phyloP scores from a whole-genome alignment of 1,140 invertebrate genomes.

The Maniola jurtina region DNA sequence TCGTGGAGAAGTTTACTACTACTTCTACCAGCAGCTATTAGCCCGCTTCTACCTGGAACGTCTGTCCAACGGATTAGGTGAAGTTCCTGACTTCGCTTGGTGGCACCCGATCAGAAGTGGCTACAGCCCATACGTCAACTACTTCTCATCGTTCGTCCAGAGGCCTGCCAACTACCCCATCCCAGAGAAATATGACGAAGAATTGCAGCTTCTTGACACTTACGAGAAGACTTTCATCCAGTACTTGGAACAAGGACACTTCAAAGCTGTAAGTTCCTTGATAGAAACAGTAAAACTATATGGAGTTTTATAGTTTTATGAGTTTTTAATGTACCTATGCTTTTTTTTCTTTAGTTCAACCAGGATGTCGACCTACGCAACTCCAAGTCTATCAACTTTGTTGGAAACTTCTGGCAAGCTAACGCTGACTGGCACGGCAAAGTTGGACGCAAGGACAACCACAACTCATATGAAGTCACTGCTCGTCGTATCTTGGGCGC shows the following conservation, averaged over 20 bases:
- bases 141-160: slow-evolving; percentile 53
- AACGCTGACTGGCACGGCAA: slow-evolving; percentile 82
- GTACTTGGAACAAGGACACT: slow-evolving; percentile 55
- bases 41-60: slow-evolving; percentile 85
- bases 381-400: slow-evolving; percentile 75
- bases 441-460: slow-evolving; percentile 79
- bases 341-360: slow-evolving; percentile 50
- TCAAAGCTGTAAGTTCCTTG: slow-evolving; percentile 55
- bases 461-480: slow-evolving; percentile 78
- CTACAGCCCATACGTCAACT: slow-evolving; percentile 77
- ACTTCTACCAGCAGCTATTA: slow-evolving; percentile 81
- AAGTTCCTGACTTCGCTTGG: slow-evolving; percentile 81
- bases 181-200: slow-evolving; percentile 49
- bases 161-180: slow-evolving; percentile 55
- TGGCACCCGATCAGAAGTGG: slow-evolving; percentile 78
- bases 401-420: slow-evolving; percentile 85
- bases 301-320: slow-evolving; percentile 9
- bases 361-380: slow-evolving; percentile 65
- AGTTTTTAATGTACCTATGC: slow-evolving; percentile 17
- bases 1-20: slow-evolving; percentile 82
- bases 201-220: slow-evolving; percentile 55
- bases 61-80: slow-evolving; percentile 80
- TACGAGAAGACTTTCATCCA: slow-evolving; percentile 63
- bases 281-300: not conserved
- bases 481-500: slow-evolving; percentile 72